Base-by-base conservation (phyloP, 2,113 vertebrate species). In the Gambusia holbrooki region DNA sequence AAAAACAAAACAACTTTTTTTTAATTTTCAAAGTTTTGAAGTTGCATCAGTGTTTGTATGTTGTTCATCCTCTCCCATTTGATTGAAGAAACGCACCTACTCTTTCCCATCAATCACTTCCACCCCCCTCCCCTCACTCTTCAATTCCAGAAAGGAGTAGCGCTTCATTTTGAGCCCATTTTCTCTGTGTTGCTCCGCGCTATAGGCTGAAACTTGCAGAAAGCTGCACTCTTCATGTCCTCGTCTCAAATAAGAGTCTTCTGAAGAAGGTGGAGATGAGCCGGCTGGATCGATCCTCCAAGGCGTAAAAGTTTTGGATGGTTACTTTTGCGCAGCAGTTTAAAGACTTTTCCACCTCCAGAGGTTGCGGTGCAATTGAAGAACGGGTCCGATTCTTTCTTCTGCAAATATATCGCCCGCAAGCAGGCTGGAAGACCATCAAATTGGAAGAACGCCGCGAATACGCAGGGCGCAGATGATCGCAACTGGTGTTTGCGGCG, bases 401-500 rank as follows among this genome's bases (percentile, higher is more conserved):
- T 76, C 93, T 94, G 94, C 95, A 96, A 95, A 91, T 86, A 95
- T 95, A 94, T 90, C 96, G 92, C 95, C 95, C 94, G 94, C 96
- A 95, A 94, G 94, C 95, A 97, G 96, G 91, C 96, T 96, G 94
- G 97, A 97, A 94, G 96, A 95, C 93, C 96, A 96, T 87, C 95
- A 95, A 77, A 93, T 95, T 92, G 95, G 83, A 92, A 96, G 96
- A 93, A 95, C 96, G 91, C 95, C 94, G 94, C 95, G 97, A 88
- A 94, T 96, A 94, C 96, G 96, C 94, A 96, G 96, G 94, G 96
- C 96, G 95, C 96, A 96, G 94, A 96, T 98, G 92, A 96, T 98
- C 82, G 96, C 96, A 75, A 96, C 96, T 90, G 97, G 97, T 88
- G 96, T 97, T 68, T 96, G 97, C 91, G 97, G 97, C 87, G 97